These are phyloP conservation scores for Caenorhabditis sp. DNA, from an alignment of 2,888 invertebrate species.

Conservation along the genomic window DNA sequence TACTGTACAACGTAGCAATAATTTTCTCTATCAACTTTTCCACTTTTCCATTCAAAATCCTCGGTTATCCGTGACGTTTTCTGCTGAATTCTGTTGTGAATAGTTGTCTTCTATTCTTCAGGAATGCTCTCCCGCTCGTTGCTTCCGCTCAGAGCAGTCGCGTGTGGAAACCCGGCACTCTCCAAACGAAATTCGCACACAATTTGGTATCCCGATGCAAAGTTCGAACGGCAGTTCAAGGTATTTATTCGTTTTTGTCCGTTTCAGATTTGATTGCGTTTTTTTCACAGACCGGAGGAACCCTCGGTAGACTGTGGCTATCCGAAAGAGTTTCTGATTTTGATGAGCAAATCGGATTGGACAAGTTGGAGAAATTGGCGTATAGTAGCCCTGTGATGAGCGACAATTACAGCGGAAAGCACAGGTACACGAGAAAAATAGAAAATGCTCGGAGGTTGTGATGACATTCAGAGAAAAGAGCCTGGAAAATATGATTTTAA, in stretches of 20 bases:
- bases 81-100: background rate
- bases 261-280: background rate
- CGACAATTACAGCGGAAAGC: conserved; percentile 69
- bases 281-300: conserved; percentile 65
- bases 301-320: conserved; percentile 67
- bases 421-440: conserved; percentile 57
- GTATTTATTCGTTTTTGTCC: conserved; percentile 37
- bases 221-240: conserved; percentile 77
- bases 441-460: background rate
- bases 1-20: too few relatives aligned
- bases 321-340: conserved; percentile 64
- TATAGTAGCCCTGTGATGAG: conserved; percentile 64
- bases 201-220: conserved; percentile 78
- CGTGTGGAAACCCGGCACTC: conserved; percentile 10
- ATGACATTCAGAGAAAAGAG: conserved; percentile 84
- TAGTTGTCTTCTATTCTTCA: background rate
- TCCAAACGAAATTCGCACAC: conserved; percentile 70
- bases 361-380: conserved; percentile 69
- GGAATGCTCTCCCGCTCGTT: conserved; percentile 44
- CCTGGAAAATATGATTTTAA: conserved; percentile 89
- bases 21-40: too few relatives aligned
- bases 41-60: too few relatives aligned
- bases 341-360: conserved; percentile 67
- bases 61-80: background rate
- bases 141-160: conserved; percentile 35